These are phyloP conservation scores for Hapalemur alaotrensis DNA, from an alignment of 2,797 vertebrate species.

Conservation along the genomic window DNA sequence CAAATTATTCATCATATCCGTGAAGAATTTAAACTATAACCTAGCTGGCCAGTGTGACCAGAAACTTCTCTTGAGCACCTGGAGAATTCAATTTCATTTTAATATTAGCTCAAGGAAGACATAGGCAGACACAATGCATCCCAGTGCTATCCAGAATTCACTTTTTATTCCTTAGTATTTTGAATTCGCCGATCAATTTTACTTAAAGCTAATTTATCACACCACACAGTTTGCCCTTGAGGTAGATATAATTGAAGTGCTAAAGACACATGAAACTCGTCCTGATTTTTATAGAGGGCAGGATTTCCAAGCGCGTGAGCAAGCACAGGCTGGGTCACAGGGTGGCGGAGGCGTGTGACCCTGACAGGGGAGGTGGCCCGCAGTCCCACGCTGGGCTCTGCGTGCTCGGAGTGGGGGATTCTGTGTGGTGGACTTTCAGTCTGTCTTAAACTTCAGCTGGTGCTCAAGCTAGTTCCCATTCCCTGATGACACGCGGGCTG, in stretches of 20 bases:
- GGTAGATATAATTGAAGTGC: neutral
- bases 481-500: neutral
- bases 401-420: fast-evolving
- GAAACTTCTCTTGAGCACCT: too few species aligned
- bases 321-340: fast-evolving
- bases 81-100: neutral
- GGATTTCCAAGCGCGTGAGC: neutral
- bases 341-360: fast-evolving
- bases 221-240: neutral
- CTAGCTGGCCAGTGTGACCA: neutral
- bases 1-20: neutral
- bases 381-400: fast-evolving
- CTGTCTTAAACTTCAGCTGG: neutral
- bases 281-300: neutral
- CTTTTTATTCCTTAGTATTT: neutral
- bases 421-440: fast-evolving
- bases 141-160: neutral
- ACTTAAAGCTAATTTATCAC: neutral
- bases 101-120: neutral
- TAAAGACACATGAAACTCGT: neutral
- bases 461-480: too few species aligned
- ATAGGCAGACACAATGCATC: neutral
- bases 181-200: neutral
- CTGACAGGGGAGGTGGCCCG: fast-evolving
- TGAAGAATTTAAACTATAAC: neutral